These are phyloP conservation scores for Clitarchus hookeri DNA, from an alignment of 2,888 invertebrate genomes.

Conservation along the genomic window DNA sequence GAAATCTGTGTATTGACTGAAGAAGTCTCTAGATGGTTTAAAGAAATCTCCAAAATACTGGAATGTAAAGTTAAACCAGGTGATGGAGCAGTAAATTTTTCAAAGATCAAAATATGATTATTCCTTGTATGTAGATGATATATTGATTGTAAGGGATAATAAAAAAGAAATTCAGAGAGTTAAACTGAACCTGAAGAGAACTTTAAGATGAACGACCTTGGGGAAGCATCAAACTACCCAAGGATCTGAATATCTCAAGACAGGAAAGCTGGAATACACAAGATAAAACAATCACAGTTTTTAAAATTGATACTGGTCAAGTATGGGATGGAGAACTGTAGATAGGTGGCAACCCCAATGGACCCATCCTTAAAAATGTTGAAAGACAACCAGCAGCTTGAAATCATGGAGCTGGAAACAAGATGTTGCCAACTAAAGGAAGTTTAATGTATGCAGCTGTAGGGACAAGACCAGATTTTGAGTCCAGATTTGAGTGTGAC, in stretches of 20 bases:
- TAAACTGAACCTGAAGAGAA: neutral
- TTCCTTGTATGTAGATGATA: neutral
- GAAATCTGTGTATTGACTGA: neutral
- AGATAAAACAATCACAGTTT: neutral
- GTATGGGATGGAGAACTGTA: neutral
- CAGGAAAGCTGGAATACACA: neutral
- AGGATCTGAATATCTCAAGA: neutral
- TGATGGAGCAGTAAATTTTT: too few relatives aligned
- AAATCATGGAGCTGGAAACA: slow-evolving; percentile 12
- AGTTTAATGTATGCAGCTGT: neutral
- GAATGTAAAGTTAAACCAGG: neutral
- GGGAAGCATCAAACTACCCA: neutral
- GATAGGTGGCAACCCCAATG: neutral
- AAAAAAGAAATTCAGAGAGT: too few relatives aligned
- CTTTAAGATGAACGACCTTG: neutral
- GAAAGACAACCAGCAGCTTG: neutral
- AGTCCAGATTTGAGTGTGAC: neutral
- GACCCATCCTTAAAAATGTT: neutral
- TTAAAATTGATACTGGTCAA: neutral
- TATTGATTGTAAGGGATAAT: too few relatives aligned
- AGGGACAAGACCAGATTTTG: neutral
- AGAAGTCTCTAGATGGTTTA: neutral
- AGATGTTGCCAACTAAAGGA: neutral
- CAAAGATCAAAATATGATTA: too few relatives aligned
- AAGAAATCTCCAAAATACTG: neutral